Evolutionary conservation across 2,113 vertebrate species (phyloP).

Genomic region (Datnioides undecimradiatus): DNA sequence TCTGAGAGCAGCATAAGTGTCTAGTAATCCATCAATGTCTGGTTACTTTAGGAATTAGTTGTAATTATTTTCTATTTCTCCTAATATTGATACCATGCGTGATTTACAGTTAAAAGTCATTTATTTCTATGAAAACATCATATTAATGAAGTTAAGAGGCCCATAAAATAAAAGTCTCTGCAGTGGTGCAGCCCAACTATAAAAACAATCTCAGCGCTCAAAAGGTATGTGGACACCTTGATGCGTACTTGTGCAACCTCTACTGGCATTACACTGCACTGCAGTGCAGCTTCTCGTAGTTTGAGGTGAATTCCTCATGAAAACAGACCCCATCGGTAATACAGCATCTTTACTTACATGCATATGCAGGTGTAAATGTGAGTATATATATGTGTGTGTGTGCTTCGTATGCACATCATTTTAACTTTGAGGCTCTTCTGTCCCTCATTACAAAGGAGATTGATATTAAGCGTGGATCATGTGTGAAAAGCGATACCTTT

Average conservation of each 20-base stretch:
- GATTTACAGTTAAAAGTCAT: neutral
- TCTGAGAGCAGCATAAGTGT: too few relatives aligned
- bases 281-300: conserved; percentile 28
- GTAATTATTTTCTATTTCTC: too few relatives aligned
- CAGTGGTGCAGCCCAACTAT: neutral
- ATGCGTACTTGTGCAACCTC: conserved; percentile 55
- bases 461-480: neutral
- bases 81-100: too few relatives aligned
- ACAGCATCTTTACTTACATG: neutral
- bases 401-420: neutral
- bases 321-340: neutral
- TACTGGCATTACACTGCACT: conserved; percentile 50
- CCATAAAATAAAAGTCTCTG: too few relatives aligned
- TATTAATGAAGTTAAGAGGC: too few relatives aligned
- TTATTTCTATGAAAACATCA: too few relatives aligned
- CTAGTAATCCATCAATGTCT: too few relatives aligned
- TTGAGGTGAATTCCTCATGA: too few relatives aligned
- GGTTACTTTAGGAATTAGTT: too few relatives aligned
- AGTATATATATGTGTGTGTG: neutral
- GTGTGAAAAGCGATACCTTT: neutral
- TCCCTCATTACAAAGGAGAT: neutral
- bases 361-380: neutral
- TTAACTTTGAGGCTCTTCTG: neutral
- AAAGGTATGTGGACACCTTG: neutral
- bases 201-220: neutral